Base-by-base conservation (phyloP, 2,113 vertebrate species). In the Nibea albiflora region DNA sequence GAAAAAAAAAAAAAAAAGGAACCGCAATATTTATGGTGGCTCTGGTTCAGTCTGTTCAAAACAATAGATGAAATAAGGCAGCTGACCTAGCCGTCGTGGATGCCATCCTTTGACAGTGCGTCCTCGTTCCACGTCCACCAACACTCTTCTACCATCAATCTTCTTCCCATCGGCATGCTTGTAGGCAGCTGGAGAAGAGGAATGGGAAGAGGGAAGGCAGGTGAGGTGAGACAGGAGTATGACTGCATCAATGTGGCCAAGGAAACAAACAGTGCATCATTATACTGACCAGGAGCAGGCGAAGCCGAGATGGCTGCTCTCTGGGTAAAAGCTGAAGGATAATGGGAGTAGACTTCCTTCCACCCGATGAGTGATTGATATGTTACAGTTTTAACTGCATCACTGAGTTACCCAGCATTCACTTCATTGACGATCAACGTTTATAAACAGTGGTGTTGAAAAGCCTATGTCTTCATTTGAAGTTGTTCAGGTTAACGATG, bases 101-200 rank as follows among this genome's bases (percentile, higher is more conserved):
- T 94, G 95, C 97, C 97, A 98, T 83, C 97, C 97, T 85, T 98
- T 98, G 63, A 98, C 97, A 0, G 97, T 98, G 53, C 97, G 96
- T 68, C 97, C 97, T 90, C 97, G 94, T 58, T 98, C 97, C 88
- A 98, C 97, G 2, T 98, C 97, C 76, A 98, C 97, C 47, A 98
- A 91, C 84, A 98, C 97, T 71, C 97, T 91, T 50, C 96, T 91
- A 49, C 96, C 97, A 1, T 98, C 97, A 0, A 98, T 98, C 95
- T 98, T 98, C 95, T 98, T 98, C 35, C 97, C 97, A 0, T 98
- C 97, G 17, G 97, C 97, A 19, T 98, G 97, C 90, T 98, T 98
- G 95, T 98, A 98, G 92, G 97, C 96, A 70, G 97, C 97, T 98
- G 95, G 65, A 95, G 90, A 81, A 89, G 87, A 87, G 61, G 88